Evolutionary conservation across 2,888 invertebrate genomes (phyloP), one percentile per base, ranked within the genome.

Genomic region (Epirrhoe alternata): DNA sequence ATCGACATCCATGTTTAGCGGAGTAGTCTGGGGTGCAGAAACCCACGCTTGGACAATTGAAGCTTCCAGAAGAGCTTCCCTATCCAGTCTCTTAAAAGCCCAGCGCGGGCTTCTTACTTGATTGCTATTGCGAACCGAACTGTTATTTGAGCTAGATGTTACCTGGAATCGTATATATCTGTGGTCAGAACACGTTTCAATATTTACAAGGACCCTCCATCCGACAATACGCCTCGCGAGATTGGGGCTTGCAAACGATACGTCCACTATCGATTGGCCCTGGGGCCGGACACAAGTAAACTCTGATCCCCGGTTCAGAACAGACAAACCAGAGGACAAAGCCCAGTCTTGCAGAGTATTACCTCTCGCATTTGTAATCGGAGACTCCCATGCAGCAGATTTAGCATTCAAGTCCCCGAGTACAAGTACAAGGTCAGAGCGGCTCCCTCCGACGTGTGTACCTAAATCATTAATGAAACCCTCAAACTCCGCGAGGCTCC

Each of bases 211-310:
- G 0, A 24, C 57, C 14, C 16, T 47, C 47, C 57, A 58, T 33
- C 49, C 57, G 12, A 5, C 0, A 6, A 49, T 17, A 0, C 14
- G 49, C 12, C 33, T 8, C 2, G 35, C 17, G 30, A 35, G 16
- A 6, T 7, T 3, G 5, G 57, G 49, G 16, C 33, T 49, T 5
- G 49, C 49, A 1, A 14, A 16, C 0, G 57, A 14, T 5, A 58
- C 1, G n/a, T 58, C 57, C 16, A 58, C 57, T 5, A 58, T 49
- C 5, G 57, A 58, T 6, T n/a, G 49, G 6, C 57, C 57, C 16
- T 58, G 49, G 16, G 49, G n/a, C 5, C 57, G 57, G 17, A 58
- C 57, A 12, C 49, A 49, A 0, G 57, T 49, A 16, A 8, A 16
- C 4, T 12, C 57, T 7, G 17, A 8, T n/a, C 57, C 49, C 4